A percentile compares a stretch with the other conserved stretches of the same genome.
phyloP scores from a whole-genome alignment of 2,113 vertebrate genomes.

The Orientallactaga bullata region DNA sequence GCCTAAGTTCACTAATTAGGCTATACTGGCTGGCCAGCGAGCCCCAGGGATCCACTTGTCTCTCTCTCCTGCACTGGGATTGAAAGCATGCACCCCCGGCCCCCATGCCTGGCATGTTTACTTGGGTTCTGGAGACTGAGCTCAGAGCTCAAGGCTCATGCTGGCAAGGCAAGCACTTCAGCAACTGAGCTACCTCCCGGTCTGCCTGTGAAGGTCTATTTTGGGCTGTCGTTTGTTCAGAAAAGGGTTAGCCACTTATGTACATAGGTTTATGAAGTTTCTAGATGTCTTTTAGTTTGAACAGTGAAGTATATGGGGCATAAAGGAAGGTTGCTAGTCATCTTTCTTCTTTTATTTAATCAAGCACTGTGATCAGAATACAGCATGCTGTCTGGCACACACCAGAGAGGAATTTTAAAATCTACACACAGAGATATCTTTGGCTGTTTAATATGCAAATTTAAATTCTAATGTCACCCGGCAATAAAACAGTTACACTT shows the following conservation, averaged over 20 bases:
- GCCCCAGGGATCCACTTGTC: no score
- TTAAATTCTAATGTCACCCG: constrained; percentile 64
- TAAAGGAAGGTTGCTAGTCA: constrained; percentile 55
- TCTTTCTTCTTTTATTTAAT: constrained; percentile 72
- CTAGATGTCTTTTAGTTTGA: constrained; percentile 54
- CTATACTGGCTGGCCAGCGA: no score
- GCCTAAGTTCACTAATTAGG: no score
- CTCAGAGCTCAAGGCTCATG: no score
- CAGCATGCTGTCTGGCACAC: constrained; percentile 34
- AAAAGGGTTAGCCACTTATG: not conserved
- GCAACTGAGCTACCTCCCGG: no score
- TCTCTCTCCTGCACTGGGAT: no score
- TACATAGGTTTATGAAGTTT: constrained; percentile 39
- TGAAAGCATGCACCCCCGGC: no score
- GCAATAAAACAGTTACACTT: constrained; percentile 49
- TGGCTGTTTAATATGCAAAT: constrained; percentile 69
- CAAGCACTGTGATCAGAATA: constrained; percentile 66
- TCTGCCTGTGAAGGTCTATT: constrained; percentile 19
- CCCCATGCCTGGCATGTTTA: no score
- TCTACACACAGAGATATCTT: not conserved
- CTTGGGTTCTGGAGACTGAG: no score
- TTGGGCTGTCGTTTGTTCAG: constrained; percentile 31
- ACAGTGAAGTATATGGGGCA: not conserved
- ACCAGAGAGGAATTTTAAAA: constrained; percentile 49
- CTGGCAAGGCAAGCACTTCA: no score